These are phyloP conservation scores for Avahi laniger DNA, from an alignment of 2,797 vertebrate species.

Conservation along the genomic window DNA sequence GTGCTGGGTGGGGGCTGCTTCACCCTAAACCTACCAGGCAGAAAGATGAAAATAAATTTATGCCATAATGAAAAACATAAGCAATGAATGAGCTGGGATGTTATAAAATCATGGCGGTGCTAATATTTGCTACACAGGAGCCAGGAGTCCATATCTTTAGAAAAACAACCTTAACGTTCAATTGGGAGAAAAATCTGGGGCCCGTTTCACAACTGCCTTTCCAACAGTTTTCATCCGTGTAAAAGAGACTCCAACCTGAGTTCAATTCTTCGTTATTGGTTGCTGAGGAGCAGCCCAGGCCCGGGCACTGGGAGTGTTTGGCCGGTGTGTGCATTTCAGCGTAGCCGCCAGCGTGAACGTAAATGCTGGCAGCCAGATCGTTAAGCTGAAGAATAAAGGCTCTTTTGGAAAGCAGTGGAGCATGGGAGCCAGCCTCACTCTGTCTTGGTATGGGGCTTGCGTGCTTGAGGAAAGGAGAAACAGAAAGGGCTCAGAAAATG, in stretches of 20 bases:
- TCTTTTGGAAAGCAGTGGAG: conserved; percentile 46
- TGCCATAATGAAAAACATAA: background rate
- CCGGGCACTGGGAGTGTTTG: background rate
- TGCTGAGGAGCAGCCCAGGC: background rate
- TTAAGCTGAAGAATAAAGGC: conserved; percentile 18
- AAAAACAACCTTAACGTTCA: background rate
- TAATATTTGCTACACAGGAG: background rate
- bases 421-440: background rate
- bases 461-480: conserved; percentile 7
- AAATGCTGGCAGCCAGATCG: conserved; percentile 9
- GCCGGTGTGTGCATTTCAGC: background rate
- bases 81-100: background rate
- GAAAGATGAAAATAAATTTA: conserved; percentile 48
- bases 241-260: background rate
- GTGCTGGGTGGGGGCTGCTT: conserved; percentile 89
- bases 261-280: background rate
- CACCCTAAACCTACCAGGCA: conserved; percentile 89
- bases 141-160: background rate
- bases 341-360: background rate
- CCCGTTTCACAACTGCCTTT: background rate
- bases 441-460: background rate
- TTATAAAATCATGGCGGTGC: background rate
- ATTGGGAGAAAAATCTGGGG: background rate
- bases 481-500: conserved; percentile 6
- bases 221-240: conserved; percentile 20